Conservation (phyloP, 2,113 vertebrate species). For the Heterocephalus glaber region DNA sequence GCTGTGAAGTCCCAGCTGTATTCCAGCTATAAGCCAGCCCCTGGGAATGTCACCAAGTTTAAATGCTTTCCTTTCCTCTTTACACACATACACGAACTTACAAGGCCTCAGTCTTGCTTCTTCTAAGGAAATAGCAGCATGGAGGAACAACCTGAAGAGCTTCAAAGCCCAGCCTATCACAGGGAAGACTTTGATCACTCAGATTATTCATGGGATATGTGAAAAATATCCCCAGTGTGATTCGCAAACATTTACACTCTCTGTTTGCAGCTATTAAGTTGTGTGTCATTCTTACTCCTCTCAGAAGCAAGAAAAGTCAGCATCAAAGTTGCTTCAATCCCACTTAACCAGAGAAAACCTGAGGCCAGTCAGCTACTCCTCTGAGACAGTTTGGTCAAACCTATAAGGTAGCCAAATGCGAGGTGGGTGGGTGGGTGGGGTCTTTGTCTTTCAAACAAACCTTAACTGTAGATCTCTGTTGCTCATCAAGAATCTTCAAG, state of each 20-base stretch:
- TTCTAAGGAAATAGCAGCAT: conserved; percentile 49
- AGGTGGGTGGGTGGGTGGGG: background rate
- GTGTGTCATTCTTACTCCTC: background rate
- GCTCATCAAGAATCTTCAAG: background rate
- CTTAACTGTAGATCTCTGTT: background rate
- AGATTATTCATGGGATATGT: conserved; percentile 30
- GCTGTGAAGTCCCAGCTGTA: conserved; percentile 95
- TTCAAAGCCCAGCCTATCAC: conserved; percentile 28
- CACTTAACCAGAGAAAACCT: background rate
- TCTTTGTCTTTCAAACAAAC: background rate
- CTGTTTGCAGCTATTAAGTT: background rate
- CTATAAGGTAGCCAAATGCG: background rate
- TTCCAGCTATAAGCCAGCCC: conserved; percentile 92
- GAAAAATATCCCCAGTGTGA: background rate
- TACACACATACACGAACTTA: background rate
- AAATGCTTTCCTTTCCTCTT: background rate
- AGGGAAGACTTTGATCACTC: background rate
- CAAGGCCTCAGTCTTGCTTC: conserved; percentile 76
- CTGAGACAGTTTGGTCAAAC: background rate
- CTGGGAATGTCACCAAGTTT: background rate
- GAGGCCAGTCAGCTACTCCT: background rate
- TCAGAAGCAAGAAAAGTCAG: background rate
- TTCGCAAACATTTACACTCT: conserved; percentile 53
- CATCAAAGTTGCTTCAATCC: background rate
- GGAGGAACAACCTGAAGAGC: conserved; percentile 59